These are phyloP conservation scores for Aptenodytes forsteri DNA, from an alignment of 2,113 vertebrate genomes.

Conservation along the genomic window DNA sequence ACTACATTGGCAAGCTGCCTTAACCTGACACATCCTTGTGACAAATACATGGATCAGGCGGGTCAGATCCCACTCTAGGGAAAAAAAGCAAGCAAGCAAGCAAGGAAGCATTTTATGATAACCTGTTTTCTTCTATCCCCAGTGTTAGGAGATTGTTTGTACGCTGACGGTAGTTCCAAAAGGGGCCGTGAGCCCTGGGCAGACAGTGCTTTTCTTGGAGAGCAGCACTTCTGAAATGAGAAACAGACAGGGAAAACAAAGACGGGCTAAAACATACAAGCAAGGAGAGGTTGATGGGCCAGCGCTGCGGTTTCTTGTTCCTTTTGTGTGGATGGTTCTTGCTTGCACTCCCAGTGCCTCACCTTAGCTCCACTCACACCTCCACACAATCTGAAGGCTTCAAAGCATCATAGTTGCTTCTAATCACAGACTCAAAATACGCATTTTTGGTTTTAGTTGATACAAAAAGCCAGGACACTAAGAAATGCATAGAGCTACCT, in stretches of 20 bases:
- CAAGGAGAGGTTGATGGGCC: not conserved
- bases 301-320: not conserved
- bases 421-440: not conserved
- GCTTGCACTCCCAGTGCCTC: not conserved
- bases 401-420: not conserved
- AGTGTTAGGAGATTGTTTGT: not conserved
- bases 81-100: not conserved
- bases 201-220: constrained; percentile 57
- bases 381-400: not conserved
- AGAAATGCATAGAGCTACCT: not conserved
- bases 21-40: not conserved
- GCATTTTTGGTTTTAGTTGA: not conserved
- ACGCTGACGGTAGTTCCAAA: not conserved
- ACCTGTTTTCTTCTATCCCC: not conserved
- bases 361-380: not conserved
- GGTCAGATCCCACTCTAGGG: not conserved
- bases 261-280: not conserved
- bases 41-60: not conserved
- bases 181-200: not conserved
- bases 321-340: not conserved
- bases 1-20: not conserved
- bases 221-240: not conserved
- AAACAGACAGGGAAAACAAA: constrained; percentile 42
- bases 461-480: not conserved
- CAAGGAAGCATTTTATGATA: not conserved